These are phyloP conservation scores for Dynastes grantii DNA, from an alignment of 2,888 invertebrate species.

Conservation along the genomic window DNA sequence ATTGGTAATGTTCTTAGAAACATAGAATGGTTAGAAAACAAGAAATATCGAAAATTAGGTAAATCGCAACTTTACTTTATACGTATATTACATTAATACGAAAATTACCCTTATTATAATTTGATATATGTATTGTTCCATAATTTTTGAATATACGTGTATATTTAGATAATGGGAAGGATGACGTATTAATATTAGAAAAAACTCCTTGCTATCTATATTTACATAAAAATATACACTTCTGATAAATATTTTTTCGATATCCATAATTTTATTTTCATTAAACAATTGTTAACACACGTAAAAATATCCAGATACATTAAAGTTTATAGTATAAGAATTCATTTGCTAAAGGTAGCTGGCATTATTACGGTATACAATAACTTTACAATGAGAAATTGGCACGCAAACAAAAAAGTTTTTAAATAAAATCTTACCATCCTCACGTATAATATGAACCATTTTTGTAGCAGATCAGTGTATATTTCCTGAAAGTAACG, in stretches of 20 bases:
- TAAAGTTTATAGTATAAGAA: not conserved
- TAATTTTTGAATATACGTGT: too few relatives aligned
- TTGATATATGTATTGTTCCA: not conserved
- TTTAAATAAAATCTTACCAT: conserved; percentile 24
- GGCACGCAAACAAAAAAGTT: not conserved
- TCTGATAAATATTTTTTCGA: not conserved
- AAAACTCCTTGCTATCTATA: not conserved
- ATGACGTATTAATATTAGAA: not conserved
- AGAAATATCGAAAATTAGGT: not conserved
- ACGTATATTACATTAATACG: not conserved
- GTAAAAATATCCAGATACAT: not conserved
- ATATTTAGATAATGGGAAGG: not conserved
- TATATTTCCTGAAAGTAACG: not conserved
- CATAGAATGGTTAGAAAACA: not conserved
- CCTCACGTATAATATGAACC: conserved; percentile 13
- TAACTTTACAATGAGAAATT: not conserved
- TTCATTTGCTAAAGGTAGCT: not conserved
- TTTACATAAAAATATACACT: not conserved
- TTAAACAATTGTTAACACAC: not conserved
- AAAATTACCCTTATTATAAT: not conserved
- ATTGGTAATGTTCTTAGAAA: conserved; percentile 43
- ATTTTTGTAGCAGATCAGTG: not conserved
- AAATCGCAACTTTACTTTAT: not conserved
- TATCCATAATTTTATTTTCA: not conserved
- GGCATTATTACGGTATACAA: not conserved